These are phyloP conservation scores for Lamproptera curius DNA, from an alignment of 2,888 invertebrate species.

Conservation along the genomic window DNA sequence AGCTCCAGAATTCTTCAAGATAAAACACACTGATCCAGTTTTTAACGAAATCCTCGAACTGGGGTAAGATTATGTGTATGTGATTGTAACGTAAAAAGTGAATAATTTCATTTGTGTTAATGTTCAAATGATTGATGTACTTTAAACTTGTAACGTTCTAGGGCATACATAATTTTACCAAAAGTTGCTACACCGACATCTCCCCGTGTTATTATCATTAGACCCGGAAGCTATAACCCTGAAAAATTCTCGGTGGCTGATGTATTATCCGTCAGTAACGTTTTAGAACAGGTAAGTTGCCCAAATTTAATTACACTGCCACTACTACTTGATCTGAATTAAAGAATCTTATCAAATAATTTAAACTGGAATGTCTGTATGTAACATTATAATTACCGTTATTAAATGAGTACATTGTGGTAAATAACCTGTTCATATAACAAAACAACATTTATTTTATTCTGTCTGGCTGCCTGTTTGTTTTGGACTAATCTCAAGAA, in stretches of 20 bases:
- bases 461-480: no score
- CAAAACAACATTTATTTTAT: no score
- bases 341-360: no score
- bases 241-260: slow-evolving; percentile 45
- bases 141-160: no score
- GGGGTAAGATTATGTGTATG: slow-evolving; percentile 25
- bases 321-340: background rate
- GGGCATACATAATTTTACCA: slow-evolving; percentile 37
- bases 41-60: slow-evolving; percentile 32
- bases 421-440: no score
- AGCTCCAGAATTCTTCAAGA: slow-evolving; percentile 60
- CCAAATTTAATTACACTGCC: background rate
- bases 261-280: slow-evolving; percentile 36
- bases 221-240: slow-evolving; percentile 67
- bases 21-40: slow-evolving; percentile 29
- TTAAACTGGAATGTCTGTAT: no score
- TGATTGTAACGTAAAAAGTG: background rate
- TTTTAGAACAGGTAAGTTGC: slow-evolving; percentile 38
- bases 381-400: no score
- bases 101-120: no score
- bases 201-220: slow-evolving; percentile 67
- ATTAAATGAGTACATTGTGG: no score
- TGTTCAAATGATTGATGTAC: no score
- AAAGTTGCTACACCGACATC: slow-evolving; percentile 39
- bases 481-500: no score